Conservation (phyloP, 2,888 invertebrate genomes). For the Callyntrura sp. region DNA sequence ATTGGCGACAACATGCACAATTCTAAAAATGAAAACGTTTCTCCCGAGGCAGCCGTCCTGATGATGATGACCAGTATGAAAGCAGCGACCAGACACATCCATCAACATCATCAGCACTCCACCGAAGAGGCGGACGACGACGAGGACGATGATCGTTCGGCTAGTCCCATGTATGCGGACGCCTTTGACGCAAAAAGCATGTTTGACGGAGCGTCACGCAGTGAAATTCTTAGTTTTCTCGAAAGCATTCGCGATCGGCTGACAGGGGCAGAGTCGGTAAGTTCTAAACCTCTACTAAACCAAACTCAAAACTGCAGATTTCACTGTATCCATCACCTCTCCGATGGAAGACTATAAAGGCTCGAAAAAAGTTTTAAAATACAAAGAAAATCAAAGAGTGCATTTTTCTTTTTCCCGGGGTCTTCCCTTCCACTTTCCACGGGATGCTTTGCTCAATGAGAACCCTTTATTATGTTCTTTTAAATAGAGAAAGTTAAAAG, state of each 20-base stretch:
- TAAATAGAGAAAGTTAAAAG: too few relatives aligned
- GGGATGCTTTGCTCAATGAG: too few relatives aligned
- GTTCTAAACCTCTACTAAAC: conserved; percentile 29
- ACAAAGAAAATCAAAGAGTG: neutral
- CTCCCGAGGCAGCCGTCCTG: too few relatives aligned
- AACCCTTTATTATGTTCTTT: too few relatives aligned
- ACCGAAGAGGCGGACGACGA: conserved; percentile 42
- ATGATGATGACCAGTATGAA: too few relatives aligned
- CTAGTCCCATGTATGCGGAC: conserved; percentile 83
- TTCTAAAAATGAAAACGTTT: too few relatives aligned
- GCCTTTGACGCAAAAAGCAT: conserved; percentile 85
- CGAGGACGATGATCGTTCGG: conserved; percentile 88
- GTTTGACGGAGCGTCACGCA: conserved; percentile 94
- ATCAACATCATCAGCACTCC: neutral
- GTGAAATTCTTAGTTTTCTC: conserved; percentile 95
- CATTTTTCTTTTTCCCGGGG: neutral
- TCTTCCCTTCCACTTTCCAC: neutral
- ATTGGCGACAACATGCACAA: conserved; percentile 79
- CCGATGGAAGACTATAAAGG: neutral
- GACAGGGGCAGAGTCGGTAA: conserved; percentile 82
- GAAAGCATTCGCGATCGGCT: conserved; percentile 91
- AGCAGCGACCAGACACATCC: too few relatives aligned
- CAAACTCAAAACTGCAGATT: neutral
- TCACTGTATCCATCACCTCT: neutral
- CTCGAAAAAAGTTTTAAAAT: neutral